Evolutionary conservation across 2,113 vertebrate genomes (phyloP).

Genomic region (pig (Sus scrofa)): DNA sequence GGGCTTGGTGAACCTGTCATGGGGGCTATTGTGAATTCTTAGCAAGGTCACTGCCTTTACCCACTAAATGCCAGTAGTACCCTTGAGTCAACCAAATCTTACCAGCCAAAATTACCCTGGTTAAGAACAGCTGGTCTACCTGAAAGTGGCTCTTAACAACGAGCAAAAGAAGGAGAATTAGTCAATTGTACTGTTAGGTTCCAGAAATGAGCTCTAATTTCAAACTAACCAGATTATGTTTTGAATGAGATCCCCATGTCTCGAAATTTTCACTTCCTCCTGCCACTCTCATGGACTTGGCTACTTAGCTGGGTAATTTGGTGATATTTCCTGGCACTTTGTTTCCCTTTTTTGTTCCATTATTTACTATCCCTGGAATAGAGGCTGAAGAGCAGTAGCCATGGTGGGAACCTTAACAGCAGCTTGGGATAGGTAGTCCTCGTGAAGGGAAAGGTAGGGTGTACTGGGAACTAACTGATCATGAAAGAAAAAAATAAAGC

Average conservation of each 20-base stretch:
- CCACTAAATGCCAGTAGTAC: too few species aligned
- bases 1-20: neutral
- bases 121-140: neutral
- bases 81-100: neutral
- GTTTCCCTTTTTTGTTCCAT: neutral
- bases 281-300: neutral
- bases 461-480: neutral
- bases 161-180: neutral
- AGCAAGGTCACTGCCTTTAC: neutral
- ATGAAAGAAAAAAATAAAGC: neutral
- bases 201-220: constrained; percentile 42
- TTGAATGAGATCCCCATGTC: neutral
- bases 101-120: neutral
- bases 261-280: neutral
- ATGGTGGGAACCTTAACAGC: neutral
- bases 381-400: neutral
- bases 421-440: neutral
- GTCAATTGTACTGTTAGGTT: neutral
- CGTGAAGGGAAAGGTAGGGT: neutral
- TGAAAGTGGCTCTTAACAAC: neutral
- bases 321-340: neutral
- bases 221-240: neutral
- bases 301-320: neutral
- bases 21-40: neutral
- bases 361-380: neutral